Evolutionary conservation across 1,140 invertebrate genomes (phyloP).

Genomic region (Drosophila repleta): DNA sequence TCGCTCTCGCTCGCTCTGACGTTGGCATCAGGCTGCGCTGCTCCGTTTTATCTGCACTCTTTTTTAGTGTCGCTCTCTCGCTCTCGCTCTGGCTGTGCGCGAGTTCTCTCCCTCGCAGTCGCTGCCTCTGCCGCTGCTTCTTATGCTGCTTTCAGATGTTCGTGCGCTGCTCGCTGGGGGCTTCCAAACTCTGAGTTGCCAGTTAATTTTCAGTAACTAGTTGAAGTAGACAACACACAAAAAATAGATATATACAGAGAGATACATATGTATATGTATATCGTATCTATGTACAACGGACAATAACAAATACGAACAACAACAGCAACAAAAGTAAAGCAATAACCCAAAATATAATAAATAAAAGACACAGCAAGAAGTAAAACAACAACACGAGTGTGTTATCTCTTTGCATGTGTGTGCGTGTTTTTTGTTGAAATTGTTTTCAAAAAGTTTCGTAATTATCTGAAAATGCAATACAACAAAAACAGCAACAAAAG

Average conservation of each 20-base stretch:
- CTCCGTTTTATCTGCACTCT: conserved; percentile 14
- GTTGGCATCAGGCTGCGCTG: conserved; percentile 32
- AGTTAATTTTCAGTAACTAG: conserved; percentile 81
- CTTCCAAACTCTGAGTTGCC: conserved; percentile 74
- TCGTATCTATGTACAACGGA: conserved; percentile 16
- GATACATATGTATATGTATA: not conserved
- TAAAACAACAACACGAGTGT: conserved; percentile 28
- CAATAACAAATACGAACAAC: conserved; percentile 27
- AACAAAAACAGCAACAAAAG: conserved; percentile 30
- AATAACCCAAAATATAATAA: conserved; percentile 12
- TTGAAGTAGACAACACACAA: conserved; percentile 76
- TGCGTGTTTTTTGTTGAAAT: conserved; percentile 36
- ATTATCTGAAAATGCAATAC: conserved; percentile 46
- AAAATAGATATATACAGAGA: conserved; percentile 34
- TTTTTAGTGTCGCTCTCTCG: conserved; percentile 35
- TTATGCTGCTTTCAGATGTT: conserved; percentile 58
- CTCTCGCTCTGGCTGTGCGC: conserved; percentile 8
- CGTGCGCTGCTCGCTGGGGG: conserved; percentile 60
- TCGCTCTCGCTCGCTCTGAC: conserved; percentile 24
- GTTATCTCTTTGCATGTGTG: conserved; percentile 21
- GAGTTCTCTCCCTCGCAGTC: conserved; percentile 26
- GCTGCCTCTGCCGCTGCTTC: conserved; percentile 34
- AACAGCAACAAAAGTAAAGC: conserved; percentile 34
- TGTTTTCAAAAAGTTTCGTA: conserved; percentile 52
- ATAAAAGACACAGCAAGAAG: conserved; percentile 31